A percentile compares a stretch with the other conserved stretches of the same genome.
phyloP scores from a whole-genome alignment of 2,113 vertebrate species.

The Taxidea taxus region DNA sequence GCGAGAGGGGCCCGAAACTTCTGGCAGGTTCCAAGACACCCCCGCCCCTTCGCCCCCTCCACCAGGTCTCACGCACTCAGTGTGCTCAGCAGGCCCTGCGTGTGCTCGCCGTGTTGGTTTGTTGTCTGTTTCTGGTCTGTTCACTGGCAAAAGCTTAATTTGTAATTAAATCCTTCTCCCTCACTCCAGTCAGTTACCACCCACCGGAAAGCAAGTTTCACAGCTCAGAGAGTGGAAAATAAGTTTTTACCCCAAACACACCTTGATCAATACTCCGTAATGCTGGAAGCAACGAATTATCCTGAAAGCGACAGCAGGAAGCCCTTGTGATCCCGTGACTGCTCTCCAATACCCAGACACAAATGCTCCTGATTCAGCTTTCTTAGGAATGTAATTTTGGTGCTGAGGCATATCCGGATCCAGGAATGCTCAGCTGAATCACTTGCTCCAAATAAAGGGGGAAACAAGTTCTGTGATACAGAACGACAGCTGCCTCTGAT shows the following conservation, averaged over 20 bases:
- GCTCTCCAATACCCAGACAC: background rate
- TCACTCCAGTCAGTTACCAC: background rate
- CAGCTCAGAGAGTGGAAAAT: background rate
- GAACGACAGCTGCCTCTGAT: background rate
- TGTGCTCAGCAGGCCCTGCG: background rate
- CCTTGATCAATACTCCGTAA: background rate
- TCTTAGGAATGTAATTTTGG: background rate
- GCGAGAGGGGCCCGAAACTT: background rate
- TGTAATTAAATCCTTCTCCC: background rate
- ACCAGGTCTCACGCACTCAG: no score
- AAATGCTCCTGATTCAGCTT: background rate
- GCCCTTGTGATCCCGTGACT: background rate
- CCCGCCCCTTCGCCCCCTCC: background rate
- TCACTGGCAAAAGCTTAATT: background rate
- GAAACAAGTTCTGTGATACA: background rate
- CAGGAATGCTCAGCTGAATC: background rate
- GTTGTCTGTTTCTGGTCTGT: background rate
- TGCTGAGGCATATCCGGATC: background rate
- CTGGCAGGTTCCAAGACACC: background rate
- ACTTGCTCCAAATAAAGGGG: background rate
- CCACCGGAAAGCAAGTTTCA: background rate
- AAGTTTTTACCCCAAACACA: background rate
- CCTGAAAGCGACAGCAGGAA: slow-evolving; percentile 27
- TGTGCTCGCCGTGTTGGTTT: background rate
- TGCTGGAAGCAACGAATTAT: background rate